Base-by-base conservation (phyloP, 2,888 invertebrate species). In the Plagodis pulveraria region DNA sequence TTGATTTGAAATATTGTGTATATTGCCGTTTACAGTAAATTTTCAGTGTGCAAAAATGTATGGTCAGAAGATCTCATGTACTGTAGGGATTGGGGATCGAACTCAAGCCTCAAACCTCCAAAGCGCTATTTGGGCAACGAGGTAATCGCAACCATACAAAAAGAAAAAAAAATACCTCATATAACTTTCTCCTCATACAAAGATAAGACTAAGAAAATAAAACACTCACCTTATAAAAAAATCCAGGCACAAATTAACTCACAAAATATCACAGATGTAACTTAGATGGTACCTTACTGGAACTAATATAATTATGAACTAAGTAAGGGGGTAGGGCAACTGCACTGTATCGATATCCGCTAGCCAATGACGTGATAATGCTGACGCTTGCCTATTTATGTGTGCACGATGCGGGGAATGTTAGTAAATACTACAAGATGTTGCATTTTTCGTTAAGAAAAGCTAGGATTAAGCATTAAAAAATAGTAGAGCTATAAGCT, bases 231-330 rank as follows among this genome's bases (percentile, higher is more conserved):
- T 40, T 33, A 55, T 32, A 45, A 50, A 11, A 40, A 50, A 50
- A 45, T 50, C 45, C 56, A 56, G 41, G 36, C 51, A 50, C 42
- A n/a, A 49, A 62, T 48, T 42, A 45, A 12, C 6, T 41, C 57
- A 58, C 57, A 58, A 38, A 55, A 57, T 55, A 57, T 52, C 59
- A 63, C 63, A 56, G 59, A 40, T 8, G 11, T 50, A 34, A 44
- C 10, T 8, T 5, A 36, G 6, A 36, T 5, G 2, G 22, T 22
- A 22, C 22, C 22, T 22, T 22, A 22, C 22, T 22, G 1, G 22
- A 22, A 22, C 22, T 22, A 22, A 22, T 22, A 22, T n/a, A n/a
- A n/a, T n/a, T 35, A 36, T 50, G 22, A 7, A 12, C 36, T 6
- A 9, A 38, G 33, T 22, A 32, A 42, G 34, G 57, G 36, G 63